Evolutionary conservation across 2,113 vertebrate species (phyloP).

Genomic region (Pongo abelii): DNA sequence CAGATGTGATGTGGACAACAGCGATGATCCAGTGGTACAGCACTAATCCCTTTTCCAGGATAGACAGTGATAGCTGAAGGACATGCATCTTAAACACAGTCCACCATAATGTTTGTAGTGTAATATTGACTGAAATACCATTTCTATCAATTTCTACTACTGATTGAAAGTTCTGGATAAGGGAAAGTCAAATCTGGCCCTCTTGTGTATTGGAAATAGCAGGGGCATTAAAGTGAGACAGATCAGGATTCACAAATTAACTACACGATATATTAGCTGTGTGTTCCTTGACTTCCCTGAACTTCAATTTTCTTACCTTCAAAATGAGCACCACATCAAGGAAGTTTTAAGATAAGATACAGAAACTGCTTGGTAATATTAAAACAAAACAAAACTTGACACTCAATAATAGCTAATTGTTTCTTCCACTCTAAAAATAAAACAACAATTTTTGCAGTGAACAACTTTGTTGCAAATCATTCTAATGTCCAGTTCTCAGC

Average conservation of each 20-base stretch:
- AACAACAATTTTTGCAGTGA: neutral
- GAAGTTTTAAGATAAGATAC: neutral
- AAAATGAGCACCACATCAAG: neutral
- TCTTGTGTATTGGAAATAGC: neutral
- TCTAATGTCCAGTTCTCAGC: neutral
- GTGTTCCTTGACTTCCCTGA: neutral
- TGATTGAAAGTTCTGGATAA: neutral
- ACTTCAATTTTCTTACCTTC: neutral
- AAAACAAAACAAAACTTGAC: neutral
- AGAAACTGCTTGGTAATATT: neutral
- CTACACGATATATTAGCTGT: neutral
- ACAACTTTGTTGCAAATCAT: neutral
- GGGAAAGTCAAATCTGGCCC: neutral
- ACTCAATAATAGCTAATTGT: neutral
- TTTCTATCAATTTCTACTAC: neutral
- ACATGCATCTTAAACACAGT: neutral
- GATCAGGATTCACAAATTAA: neutral
- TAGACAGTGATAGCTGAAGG: neutral
- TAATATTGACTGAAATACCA: neutral
- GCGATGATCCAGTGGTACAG: rapidly evolving
- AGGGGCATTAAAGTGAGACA: neutral
- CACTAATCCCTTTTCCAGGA: neutral
- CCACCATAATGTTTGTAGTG: neutral
- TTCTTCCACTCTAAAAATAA: neutral
- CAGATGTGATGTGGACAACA: neutral